phyloP scores from a whole-genome alignment of 64 coral and sea anemone genomes.

The Montipora capricornis region DNA sequence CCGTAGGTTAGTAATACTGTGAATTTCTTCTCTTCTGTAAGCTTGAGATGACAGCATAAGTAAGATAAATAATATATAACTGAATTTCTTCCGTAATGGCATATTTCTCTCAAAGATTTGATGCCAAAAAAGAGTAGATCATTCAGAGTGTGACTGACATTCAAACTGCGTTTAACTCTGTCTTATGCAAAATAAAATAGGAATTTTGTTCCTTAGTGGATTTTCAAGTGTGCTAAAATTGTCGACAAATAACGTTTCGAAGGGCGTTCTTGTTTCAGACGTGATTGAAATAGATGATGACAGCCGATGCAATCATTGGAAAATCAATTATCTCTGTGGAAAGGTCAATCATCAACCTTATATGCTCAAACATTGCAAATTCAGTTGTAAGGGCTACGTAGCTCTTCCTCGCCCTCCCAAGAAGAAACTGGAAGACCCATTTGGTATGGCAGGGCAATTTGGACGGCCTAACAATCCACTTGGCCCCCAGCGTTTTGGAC shows the following conservation, averaged over 20 bases:
- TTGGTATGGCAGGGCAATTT: slow-evolving; percentile 27
- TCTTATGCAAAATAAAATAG: too few species aligned
- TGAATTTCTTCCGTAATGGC: too few species aligned
- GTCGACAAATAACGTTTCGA: not conserved
- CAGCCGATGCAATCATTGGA: slow-evolving; percentile 57
- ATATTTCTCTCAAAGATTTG: too few species aligned
- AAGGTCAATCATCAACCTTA: slow-evolving; percentile 45
- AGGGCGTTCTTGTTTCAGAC: not conserved
- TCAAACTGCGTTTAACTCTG: too few species aligned
- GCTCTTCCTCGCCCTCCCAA: slow-evolving; percentile 5
- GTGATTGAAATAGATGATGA: slow-evolving; percentile 57
- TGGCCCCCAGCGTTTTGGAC: not conserved
- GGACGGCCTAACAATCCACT: not conserved
- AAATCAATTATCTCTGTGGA: slow-evolving; percentile 32
- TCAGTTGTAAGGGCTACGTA: slow-evolving; percentile 46
- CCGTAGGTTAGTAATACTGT: too few species aligned
- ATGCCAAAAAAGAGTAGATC: too few species aligned
- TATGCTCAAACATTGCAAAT: slow-evolving; percentile 58
- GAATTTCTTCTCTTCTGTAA: too few species aligned
- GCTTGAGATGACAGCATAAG: too few species aligned
- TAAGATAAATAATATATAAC: too few species aligned
- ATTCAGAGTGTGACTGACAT: too few species aligned
- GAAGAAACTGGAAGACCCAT: slow-evolving; percentile 18
- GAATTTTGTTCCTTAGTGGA: too few species aligned
- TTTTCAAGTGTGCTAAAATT: too few species aligned